phyloP scores from a whole-genome alignment of 2,113 vertebrate genomes.

The Tragelaphus buxtoni region DNA sequence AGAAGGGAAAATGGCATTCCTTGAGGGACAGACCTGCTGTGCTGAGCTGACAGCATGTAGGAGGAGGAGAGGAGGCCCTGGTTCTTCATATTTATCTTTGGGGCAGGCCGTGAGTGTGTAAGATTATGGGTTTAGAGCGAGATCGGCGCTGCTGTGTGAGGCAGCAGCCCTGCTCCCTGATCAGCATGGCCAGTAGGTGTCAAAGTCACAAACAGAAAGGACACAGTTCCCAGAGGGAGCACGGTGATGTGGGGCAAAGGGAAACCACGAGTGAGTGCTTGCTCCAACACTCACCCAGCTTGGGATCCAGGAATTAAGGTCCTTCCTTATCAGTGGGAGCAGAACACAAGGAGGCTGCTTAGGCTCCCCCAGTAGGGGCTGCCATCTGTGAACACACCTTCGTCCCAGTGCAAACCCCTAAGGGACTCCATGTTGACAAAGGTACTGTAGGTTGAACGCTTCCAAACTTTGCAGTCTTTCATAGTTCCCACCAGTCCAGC shows the following conservation, averaged over 20 bases:
- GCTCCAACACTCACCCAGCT: not conserved
- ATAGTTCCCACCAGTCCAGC: not conserved
- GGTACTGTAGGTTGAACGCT: not conserved
- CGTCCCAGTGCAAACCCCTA: rapidly evolving
- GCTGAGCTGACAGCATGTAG: not conserved
- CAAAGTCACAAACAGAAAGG: not conserved
- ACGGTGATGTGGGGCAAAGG: not conserved
- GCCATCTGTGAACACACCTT: not conserved
- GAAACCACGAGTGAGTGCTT: not conserved
- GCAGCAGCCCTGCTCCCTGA: not conserved
- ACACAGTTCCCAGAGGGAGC: not conserved
- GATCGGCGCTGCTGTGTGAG: rapidly evolving
- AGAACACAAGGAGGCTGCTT: not conserved
- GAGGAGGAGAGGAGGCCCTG: not conserved
- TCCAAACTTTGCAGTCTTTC: not conserved
- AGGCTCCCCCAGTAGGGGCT: rapidly evolving
- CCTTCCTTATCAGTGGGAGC: not conserved
- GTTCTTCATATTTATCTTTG: not conserved
- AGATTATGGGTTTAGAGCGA: not conserved
- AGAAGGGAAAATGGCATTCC: not conserved
- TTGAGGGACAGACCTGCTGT: not conserved
- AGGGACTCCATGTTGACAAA: not conserved
- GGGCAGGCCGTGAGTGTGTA: not conserved
- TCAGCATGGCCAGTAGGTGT: not conserved
- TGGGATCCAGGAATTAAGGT: not conserved